phyloP scores from a whole-genome alignment of 2,888 invertebrate genomes.

The Ichneumon xanthorius region DNA sequence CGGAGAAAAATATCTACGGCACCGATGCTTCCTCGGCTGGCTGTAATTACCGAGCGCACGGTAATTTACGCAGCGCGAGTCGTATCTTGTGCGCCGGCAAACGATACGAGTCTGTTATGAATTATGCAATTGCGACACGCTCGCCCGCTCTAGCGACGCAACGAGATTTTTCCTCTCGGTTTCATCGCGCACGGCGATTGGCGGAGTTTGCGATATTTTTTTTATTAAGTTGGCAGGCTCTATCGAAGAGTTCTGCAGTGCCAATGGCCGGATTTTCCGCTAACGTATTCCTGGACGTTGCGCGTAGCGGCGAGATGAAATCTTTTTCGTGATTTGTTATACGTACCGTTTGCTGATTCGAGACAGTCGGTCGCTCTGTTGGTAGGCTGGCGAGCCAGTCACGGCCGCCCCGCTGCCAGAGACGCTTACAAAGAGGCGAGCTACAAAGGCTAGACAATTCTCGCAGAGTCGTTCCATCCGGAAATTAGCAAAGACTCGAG shows the following conservation, averaged over 20 bases:
- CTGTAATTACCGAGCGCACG: conserved; percentile 3
- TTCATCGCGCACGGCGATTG: conserved; percentile 10
- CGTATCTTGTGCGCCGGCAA: background rate
- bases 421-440: conserved; percentile 40
- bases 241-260: conserved; percentile 14
- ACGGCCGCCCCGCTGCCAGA: conserved; percentile 53
- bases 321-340: background rate
- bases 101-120: conserved; percentile 20
- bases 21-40: background rate
- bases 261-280: conserved; percentile 62
- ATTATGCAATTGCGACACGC: conserved; percentile 49
- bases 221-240: conserved; percentile 29
- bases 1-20: background rate
- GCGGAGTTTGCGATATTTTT: background rate
- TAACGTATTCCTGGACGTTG: conserved; percentile 36
- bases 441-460: conserved; percentile 37
- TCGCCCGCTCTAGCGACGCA: background rate
- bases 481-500: conserved; percentile 2
- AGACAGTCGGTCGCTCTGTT: conserved; percentile 28
- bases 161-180: conserved; percentile 18
- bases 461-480: conserved; percentile 21
- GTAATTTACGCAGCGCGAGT: conserved; percentile 20
- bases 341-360: background rate
- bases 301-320: conserved; percentile 3
- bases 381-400: conserved; percentile 31